Evolutionary conservation across 2,797 vertebrate genomes (phyloP).

Genomic region (Stomatorhinus walkeri): DNA sequence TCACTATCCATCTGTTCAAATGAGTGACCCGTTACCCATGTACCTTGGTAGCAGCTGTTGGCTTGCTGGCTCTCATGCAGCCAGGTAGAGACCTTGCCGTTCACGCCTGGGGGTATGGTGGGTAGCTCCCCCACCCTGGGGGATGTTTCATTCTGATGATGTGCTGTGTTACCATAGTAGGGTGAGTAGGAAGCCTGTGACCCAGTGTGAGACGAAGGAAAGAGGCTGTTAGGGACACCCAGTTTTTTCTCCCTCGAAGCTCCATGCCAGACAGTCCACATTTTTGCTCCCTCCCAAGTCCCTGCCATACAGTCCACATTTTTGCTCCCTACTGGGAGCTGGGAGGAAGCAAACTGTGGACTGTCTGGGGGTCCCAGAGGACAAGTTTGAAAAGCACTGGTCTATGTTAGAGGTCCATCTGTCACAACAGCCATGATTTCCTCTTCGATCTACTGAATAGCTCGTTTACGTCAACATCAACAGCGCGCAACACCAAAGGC

Average conservation of each 20-base stretch:
- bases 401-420: neutral
- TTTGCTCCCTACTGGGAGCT: neutral
- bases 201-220: neutral
- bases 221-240: neutral
- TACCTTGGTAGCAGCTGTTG: constrained; percentile 76
- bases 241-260: neutral
- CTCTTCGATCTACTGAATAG: neutral
- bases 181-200: constrained; percentile 13
- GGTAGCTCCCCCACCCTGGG: constrained; percentile 49
- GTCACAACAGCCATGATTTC: neutral
- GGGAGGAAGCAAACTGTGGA: neutral
- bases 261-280: neutral
- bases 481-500: neutral
- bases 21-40: neutral
- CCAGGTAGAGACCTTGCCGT: constrained; percentile 78
- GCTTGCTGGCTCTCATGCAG: constrained; percentile 71
- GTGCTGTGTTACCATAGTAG: constrained; percentile 37
- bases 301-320: neutral
- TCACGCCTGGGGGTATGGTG: constrained; percentile 54
- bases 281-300: neutral
- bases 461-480: neutral
- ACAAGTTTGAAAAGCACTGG: neutral
- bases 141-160: constrained; percentile 27
- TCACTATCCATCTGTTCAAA: neutral
- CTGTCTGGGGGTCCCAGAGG: neutral